Conservation (phyloP, 2,888 invertebrate genomes). For the Drosophila melanosoma region DNA sequence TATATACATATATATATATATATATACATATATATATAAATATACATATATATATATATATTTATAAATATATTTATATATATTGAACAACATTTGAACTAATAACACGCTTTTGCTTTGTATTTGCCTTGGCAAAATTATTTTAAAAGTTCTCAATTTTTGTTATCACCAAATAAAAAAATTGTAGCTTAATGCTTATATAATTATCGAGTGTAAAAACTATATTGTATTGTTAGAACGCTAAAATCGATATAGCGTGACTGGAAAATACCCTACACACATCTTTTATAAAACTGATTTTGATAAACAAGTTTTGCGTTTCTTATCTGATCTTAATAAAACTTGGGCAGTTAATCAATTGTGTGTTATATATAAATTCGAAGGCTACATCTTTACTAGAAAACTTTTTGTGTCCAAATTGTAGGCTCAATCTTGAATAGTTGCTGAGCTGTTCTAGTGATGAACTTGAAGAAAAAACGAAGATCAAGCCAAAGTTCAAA, state of each 20-base stretch:
- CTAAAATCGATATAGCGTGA: background rate
- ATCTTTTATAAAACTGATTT: background rate
- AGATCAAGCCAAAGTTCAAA: too few relatives aligned
- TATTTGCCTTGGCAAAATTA: background rate
- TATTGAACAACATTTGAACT: slow-evolving; percentile 13
- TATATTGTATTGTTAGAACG: background rate
- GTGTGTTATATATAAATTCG: background rate
- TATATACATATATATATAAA: slow-evolving; percentile 9
- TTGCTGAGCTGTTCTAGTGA: background rate
- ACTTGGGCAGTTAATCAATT: background rate
- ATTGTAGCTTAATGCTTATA: background rate
- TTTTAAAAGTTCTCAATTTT: background rate
- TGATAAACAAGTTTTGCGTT: background rate
- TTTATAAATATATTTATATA: background rate
- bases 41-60: slow-evolving; percentile 1
- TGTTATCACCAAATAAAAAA: background rate
- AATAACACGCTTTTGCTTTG: slow-evolving; percentile 17
- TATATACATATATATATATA: slow-evolving; percentile 10
- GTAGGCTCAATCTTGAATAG: background rate
- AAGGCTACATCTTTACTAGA: background rate
- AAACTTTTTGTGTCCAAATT: background rate
- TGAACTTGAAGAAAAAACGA: too few relatives aligned
- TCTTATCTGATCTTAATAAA: background rate
- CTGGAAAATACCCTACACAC: background rate
- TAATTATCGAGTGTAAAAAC: background rate